A percentile compares a stretch with the other conserved stretches of the same genome.
phyloP scores from a whole-genome alignment of 2,888 invertebrate genomes.

The Fissipunctia ypsillon region DNA sequence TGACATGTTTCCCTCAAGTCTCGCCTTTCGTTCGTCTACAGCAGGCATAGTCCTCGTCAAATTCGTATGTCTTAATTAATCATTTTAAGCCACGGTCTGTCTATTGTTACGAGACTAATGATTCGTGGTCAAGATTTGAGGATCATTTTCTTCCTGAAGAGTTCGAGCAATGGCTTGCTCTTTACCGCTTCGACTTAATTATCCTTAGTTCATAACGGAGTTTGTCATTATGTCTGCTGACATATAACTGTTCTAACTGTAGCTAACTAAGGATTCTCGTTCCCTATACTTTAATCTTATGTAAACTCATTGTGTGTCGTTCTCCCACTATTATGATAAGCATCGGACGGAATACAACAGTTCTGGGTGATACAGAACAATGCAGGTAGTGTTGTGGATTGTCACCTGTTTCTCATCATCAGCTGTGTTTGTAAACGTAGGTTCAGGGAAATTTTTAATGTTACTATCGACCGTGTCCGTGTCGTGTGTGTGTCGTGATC shows the following conservation, averaged over 20 bases:
- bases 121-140: not conserved
- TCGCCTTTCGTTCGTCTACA: not conserved
- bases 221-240: not conserved
- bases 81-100: too few relatives aligned
- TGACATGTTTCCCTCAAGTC: not conserved
- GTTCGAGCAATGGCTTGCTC: not conserved
- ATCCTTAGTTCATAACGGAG: not conserved
- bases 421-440: conserved; percentile 19
- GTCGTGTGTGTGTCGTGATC: too few relatives aligned
- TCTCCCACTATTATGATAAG: conserved; percentile 56
- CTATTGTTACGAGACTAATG: not conserved
- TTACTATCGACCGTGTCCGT: too few relatives aligned
- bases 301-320: conserved; percentile 53
- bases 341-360: conserved; percentile 30
- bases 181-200: not conserved
- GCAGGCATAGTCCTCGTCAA: not conserved
- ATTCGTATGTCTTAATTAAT: not conserved
- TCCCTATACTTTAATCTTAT: conserved; percentile 39
- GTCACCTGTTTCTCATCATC: conserved; percentile 31
- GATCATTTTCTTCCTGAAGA: not conserved
- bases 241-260: conserved; percentile 34
- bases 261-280: conserved; percentile 27
- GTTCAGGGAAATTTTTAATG: conserved; percentile 15
- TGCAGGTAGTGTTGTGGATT: conserved; percentile 9
- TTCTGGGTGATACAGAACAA: conserved; percentile 37